These are phyloP conservation scores for Antennarius maculatus DNA, from an alignment of 2,797 vertebrate species.

Conservation along the genomic window DNA sequence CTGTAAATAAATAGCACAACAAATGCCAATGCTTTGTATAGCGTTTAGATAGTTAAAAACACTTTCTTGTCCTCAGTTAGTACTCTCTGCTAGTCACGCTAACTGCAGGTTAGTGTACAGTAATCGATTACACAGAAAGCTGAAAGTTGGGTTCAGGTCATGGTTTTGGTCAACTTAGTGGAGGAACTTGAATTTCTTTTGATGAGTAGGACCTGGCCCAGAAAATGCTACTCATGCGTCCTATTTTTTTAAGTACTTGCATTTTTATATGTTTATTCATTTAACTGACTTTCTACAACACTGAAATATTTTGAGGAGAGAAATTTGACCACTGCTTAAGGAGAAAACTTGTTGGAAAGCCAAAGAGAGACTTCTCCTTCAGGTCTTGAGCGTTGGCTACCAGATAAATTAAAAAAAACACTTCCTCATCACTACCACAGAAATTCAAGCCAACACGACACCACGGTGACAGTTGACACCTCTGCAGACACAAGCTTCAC, in stretches of 20 bases:
- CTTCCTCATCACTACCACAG: too few relatives aligned
- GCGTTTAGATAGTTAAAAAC: neutral
- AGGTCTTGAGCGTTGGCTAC: too few relatives aligned
- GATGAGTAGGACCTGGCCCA: too few relatives aligned
- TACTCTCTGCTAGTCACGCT: constrained; percentile 8
- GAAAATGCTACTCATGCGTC: neutral
- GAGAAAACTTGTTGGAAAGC: neutral
- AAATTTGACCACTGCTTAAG: neutral
- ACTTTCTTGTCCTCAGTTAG: neutral
- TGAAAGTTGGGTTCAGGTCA: neutral
- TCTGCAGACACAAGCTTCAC: too few relatives aligned
- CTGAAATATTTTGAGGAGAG: neutral
- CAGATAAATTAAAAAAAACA: too few relatives aligned
- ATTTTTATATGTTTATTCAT: neutral
- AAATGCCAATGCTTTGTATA: neutral
- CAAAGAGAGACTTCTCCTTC: too few relatives aligned
- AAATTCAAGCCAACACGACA: too few relatives aligned
- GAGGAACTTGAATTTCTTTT: too few relatives aligned
- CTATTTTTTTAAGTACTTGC: neutral
- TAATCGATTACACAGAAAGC: neutral
- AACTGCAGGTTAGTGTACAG: too few relatives aligned
- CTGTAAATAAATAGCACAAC: constrained; percentile 14
- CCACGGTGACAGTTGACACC: too few relatives aligned
- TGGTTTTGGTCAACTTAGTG: neutral
- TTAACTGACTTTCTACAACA: neutral